Percentiles rank a stretch among this genome's conserved stretches.
Evolutionary conservation across 2,113 vertebrate species (phyloP).

Genomic region (Gambusia affinis): DNA sequence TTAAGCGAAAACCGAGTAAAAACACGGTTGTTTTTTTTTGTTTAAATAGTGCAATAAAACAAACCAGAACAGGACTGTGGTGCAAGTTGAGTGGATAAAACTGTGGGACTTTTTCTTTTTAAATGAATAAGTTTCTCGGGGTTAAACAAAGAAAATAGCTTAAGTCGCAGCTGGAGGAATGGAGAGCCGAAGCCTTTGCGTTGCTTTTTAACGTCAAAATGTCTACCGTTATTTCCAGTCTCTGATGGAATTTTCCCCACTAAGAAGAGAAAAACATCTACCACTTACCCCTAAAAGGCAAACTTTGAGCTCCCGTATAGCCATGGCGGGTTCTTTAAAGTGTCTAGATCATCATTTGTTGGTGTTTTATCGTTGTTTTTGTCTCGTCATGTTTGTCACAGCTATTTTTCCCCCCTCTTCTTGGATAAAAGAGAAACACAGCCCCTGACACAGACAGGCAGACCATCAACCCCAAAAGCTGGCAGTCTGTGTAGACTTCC

Average conservation of each 20-base stretch:
- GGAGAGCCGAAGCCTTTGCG: background rate
- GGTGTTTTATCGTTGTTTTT: constrained; percentile 45
- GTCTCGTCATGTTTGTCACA: constrained; percentile 53
- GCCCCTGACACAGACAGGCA: constrained; percentile 44
- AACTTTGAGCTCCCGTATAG: constrained; percentile 96
- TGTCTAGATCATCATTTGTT: constrained; percentile 53
- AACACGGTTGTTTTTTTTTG: background rate
- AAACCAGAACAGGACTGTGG: background rate
- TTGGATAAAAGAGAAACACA: constrained; percentile 50
- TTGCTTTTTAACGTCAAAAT: background rate
- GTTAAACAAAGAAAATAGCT: background rate
- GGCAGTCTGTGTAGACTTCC: background rate
- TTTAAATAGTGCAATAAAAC: no score
- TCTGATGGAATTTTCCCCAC: constrained; percentile 59
- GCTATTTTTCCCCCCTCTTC: constrained; percentile 29
- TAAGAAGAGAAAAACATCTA: constrained; percentile 46
- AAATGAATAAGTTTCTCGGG: constrained; percentile 8
- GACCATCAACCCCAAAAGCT: constrained; percentile 34
- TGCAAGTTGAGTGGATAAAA: background rate
- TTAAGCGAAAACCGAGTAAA: background rate
- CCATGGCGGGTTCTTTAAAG: constrained; percentile 65
- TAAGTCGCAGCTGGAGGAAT: background rate
- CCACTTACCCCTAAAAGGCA: constrained; percentile 95
- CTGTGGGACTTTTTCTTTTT: background rate
- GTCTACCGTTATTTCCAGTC: constrained; percentile 14